Evolutionary conservation across 2,888 invertebrate genomes (phyloP).

Genomic region (Drosophila diplacantha): DNA sequence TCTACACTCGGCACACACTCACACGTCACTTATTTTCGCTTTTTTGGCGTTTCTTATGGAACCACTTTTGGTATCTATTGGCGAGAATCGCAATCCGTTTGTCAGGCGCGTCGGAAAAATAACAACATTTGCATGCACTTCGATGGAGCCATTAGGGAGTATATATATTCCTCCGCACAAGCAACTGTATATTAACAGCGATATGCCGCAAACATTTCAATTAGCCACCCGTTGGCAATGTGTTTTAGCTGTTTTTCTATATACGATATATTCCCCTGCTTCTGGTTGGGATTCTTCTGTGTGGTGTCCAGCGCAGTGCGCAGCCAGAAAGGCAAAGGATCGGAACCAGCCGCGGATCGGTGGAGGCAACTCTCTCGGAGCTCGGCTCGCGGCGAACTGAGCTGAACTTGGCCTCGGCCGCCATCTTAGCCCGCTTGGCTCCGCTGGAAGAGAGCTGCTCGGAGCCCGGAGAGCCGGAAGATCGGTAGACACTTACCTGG

Average conservation of each 20-base stretch:
- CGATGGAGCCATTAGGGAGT: conserved; percentile 48
- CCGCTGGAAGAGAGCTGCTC: conserved; percentile 33
- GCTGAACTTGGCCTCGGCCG: conserved; percentile 75
- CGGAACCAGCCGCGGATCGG: conserved; percentile 46
- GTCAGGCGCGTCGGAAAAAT: conserved; percentile 40
- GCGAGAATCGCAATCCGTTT: conserved; percentile 45
- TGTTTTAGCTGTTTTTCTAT: conserved; percentile 16
- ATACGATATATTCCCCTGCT: conserved; percentile 14
- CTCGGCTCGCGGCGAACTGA: conserved; percentile 73
- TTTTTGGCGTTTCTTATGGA: conserved; percentile 32
- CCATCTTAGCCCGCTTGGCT: conserved; percentile 74
- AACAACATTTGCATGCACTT: conserved; percentile 64
- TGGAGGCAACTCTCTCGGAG: conserved; percentile 73
- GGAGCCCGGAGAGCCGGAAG: conserved; percentile 32
- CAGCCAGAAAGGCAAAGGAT: conserved; percentile 59
- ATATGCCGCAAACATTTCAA: conserved; percentile 63
- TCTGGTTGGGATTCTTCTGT: conserved; percentile 26
- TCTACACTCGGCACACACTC: conserved; percentile 22
- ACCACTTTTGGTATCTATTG: conserved; percentile 45
- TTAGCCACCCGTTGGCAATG: conserved; percentile 42
- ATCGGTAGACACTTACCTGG: conserved; percentile 19
- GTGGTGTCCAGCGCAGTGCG: conserved; percentile 58
- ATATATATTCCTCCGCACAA: conserved; percentile 14
- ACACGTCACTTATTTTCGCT: conserved; percentile 33
- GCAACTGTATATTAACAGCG: conserved; percentile 19